Conservation (phyloP, 1,140 invertebrate species). For the Camponotus pennsylvanicus region DNA sequence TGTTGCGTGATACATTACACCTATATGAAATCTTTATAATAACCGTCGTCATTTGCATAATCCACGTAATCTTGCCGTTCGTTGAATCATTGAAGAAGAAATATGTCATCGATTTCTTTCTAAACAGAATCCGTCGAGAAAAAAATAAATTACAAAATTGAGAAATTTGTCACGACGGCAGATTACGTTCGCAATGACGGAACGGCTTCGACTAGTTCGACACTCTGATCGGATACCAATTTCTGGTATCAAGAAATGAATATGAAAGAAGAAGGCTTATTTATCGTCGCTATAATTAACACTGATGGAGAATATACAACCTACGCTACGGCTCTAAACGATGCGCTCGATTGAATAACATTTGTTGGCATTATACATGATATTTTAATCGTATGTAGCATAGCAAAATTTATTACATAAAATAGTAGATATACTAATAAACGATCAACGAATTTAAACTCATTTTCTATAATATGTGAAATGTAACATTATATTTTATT, state of each 20-base stretch:
- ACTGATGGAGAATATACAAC: conserved; percentile 13
- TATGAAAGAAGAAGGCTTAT: conserved; percentile 59
- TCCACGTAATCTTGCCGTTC: conserved; percentile 31
- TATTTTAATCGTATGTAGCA: conserved; percentile 33
- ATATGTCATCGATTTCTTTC: not conserved
- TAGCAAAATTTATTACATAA: conserved; percentile 28
- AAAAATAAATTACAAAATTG: conserved; percentile 1
- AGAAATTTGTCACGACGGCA: conserved; percentile 17
- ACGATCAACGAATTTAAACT: not conserved
- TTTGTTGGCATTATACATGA: conserved; percentile 10
- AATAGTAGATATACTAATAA: not conserved
- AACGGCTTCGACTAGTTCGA: conserved; percentile 83
- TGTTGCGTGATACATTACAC: conserved; percentile 28
- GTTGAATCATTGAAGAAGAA: not conserved
- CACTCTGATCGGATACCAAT: conserved; percentile 78
- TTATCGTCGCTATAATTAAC: conserved; percentile 32
- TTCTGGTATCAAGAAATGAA: conserved; percentile 63
- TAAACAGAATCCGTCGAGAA: not conserved
- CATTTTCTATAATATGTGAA: not conserved
- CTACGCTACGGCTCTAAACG: not conserved
- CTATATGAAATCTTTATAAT: conserved; percentile 67
- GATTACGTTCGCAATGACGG: conserved; percentile 70
- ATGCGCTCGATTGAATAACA: conserved; percentile 11
- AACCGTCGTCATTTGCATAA: conserved; percentile 68
- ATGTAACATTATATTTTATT: not conserved